Base-by-base conservation (phyloP, 1,140 invertebrate species). In the Euura lappo region DNA sequence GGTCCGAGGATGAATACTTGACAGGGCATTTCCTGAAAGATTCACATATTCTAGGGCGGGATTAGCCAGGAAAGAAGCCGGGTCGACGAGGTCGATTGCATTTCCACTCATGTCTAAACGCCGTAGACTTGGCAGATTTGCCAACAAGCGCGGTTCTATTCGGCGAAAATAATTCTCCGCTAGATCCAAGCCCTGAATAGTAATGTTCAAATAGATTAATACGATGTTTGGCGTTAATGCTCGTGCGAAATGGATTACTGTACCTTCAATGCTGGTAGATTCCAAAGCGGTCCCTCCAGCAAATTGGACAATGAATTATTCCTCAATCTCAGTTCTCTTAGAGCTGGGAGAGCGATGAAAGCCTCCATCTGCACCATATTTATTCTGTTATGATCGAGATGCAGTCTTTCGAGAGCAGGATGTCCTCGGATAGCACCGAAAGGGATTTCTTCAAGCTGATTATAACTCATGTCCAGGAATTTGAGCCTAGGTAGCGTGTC, bases 81-180 rank as follows among this genome's bases (percentile, higher is more conserved):
- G 91, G 72, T 94, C 93, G 66, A 97, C 86, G 11, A 91, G 86
- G 1, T 86, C 88, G 8, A 97, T 86, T 6, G 91, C 89, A 82
- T 97, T 97, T 73, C 91, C 90, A 77, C 94, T 95, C 6, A 97
- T 81, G 88, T 97, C 94, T 6, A 97, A 86, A 74, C 92, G 90
- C 72, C 93, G 84, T 51, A 98, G 85, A 2, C 92, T 93, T 43
- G 94, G 94, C 46, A 96, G 81, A 77, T 94, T 95, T 1, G 89
- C 89, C 28, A 97, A 83, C 11, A 96, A 84, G 64, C 91, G 90
- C 3, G 92, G 90, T 78, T 95, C 93, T 2, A 97, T 78, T 2
- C 90, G 89, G 66, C 90, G 88, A 73, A 96, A 93, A 72, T 92
- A 92, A 80, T 97, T 97, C 60, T 89, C 88, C 0, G 94, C 93